Evolutionary conservation across 2,888 invertebrate species (phyloP).

Genomic region (Ectemnius lituratus): DNA sequence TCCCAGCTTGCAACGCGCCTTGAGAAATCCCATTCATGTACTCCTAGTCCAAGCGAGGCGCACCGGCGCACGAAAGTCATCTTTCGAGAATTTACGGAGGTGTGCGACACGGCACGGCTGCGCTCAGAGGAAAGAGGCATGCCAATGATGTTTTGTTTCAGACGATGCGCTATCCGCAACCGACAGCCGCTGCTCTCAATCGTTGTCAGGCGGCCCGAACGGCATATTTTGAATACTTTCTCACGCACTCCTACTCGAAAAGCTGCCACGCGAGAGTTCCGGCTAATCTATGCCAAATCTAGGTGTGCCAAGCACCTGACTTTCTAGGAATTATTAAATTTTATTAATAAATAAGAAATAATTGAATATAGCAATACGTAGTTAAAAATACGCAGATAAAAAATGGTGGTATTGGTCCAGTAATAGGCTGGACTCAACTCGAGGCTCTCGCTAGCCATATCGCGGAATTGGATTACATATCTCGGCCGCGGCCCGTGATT

Average conservation of each 20-base stretch:
- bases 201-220: conserved; percentile 3
- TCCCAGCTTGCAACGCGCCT: conserved; percentile 23
- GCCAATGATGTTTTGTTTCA: conserved; percentile 6
- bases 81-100: conserved; percentile 53
- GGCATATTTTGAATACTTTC: conserved; percentile 50
- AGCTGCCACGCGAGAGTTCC: conserved; percentile 11
- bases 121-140: conserved; percentile 23
- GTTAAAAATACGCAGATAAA: no score
- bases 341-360: no score
- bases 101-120: conserved; percentile 23
- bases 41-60: background rate
- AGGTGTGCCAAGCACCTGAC: no score
- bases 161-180: conserved; percentile 17
- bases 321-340: no score
- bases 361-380: no score
- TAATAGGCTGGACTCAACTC: conserved; percentile 39
- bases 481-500: conserved; percentile 66
- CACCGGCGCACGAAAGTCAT: conserved; percentile 44
- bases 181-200: conserved; percentile 33
- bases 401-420: no score
- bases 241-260: conserved; percentile 31
- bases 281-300: conserved; percentile 22
- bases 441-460: conserved; percentile 59
- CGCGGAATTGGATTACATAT: conserved; percentile 72
- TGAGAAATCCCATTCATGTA: conserved; percentile 49